These are phyloP conservation scores for Pollenia amentaria DNA, from an alignment of 2,888 invertebrate genomes.

Conservation along the genomic window DNA sequence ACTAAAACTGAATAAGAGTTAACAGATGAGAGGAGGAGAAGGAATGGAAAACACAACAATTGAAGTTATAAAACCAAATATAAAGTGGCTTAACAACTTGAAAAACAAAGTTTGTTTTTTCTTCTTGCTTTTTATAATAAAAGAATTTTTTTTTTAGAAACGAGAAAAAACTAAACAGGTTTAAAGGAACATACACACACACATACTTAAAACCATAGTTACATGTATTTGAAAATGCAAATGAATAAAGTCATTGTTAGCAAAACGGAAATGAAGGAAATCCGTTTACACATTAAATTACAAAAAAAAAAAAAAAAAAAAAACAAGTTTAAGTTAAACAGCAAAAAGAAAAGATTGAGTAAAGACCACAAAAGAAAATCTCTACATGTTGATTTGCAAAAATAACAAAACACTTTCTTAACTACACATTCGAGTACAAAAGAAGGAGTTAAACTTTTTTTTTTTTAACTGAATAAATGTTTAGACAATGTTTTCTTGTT, in stretches of 20 bases:
- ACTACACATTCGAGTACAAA: background rate
- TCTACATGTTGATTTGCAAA: conserved; percentile 55
- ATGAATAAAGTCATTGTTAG: conserved; percentile 72
- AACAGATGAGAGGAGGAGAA: background rate
- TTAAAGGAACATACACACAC: background rate
- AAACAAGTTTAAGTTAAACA: background rate
- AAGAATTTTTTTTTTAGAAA: conserved; percentile 36
- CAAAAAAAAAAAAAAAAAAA: conserved; percentile 33
- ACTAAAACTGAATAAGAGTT: background rate
- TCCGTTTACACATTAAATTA: conserved; percentile 70
- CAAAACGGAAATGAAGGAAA: conserved; percentile 72
- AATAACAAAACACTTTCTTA: background rate
- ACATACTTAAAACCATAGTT: background rate
- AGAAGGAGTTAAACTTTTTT: conserved; percentile 37
- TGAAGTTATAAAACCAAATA: conserved; percentile 61
- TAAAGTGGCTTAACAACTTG: conserved; percentile 72
- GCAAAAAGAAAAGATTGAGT: background rate
- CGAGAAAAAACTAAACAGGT: conserved; percentile 13
- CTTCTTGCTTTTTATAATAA: background rate
- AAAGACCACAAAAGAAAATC: conserved; percentile 10
- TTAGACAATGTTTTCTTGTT: conserved; percentile 12
- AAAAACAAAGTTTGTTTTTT: conserved; percentile 34
- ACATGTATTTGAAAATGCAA: conserved; percentile 17
- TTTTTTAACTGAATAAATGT: conserved; percentile 43
- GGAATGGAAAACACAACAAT: background rate